Conservation (phyloP, 2,888 invertebrate species). For the Drosophila prostipennis region DNA sequence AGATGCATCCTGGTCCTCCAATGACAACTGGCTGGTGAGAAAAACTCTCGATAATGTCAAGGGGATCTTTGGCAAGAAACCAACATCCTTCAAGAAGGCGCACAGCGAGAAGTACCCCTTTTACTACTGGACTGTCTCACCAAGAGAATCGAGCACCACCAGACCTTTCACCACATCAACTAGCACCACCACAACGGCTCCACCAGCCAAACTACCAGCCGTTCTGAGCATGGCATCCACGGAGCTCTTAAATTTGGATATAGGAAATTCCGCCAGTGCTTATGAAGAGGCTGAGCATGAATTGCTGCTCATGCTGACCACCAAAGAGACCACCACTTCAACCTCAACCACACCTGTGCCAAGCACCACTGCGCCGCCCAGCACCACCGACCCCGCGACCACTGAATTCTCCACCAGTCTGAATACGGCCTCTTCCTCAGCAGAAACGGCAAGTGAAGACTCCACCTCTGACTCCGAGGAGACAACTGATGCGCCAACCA, state of each 20-base stretch:
- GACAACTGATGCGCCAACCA: background rate
- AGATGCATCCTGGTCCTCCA: constrained; percentile 25
- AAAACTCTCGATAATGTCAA: constrained; percentile 29
- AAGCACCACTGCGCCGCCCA: background rate
- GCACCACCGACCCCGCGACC: background rate
- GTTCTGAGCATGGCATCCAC: background rate
- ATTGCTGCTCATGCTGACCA: constrained; percentile 1
- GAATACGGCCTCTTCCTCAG: background rate
- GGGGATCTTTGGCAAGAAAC: constrained; percentile 21
- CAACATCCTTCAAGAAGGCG: constrained; percentile 30
- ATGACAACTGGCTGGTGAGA: constrained; percentile 46
- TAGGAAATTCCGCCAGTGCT: background rate
- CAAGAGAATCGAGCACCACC: background rate
- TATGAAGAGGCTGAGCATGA: constrained; percentile 9
- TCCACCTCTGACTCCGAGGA: background rate
- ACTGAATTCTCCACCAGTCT: constrained; percentile 9
- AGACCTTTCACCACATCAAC: background rate
- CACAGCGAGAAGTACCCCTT: constrained; percentile 21
- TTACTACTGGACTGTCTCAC: constrained; percentile 3
- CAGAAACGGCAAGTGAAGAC: background rate
- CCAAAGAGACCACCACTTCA: background rate
- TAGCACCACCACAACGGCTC: background rate
- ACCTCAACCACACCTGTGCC: constrained; percentile 13
- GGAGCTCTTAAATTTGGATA: constrained; percentile 2
- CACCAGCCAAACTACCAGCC: background rate